phyloP scores from a whole-genome alignment of 2,888 invertebrate species.

The Scrobipalpa atriplicella region DNA sequence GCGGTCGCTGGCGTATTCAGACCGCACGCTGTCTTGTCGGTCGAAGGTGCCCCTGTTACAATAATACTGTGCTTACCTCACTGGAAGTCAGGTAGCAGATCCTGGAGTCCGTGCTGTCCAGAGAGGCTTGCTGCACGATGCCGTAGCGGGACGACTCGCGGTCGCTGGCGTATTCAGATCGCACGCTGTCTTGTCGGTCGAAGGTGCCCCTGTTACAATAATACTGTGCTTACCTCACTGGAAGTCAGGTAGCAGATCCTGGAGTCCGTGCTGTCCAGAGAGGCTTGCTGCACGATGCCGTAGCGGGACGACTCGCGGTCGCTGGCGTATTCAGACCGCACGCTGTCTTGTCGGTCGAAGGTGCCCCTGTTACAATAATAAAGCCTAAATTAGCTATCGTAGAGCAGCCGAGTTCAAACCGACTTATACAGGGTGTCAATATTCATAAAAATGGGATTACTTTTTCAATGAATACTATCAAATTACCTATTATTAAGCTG shows the following conservation, averaged over 20 bases:
- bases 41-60: slow-evolving; percentile 90
- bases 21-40: slow-evolving; percentile 94
- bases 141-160: slow-evolving; percentile 92
- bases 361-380: slow-evolving; percentile 85
- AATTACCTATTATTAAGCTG: too few relatives aligned
- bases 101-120: slow-evolving; percentile 96
- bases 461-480: too few relatives aligned
- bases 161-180: slow-evolving; percentile 95
- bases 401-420: too few relatives aligned
- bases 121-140: slow-evolving; percentile 96
- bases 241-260: slow-evolving; percentile 96
- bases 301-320: slow-evolving; percentile 93
- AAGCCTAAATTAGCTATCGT: background rate
- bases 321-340: slow-evolving; percentile 94
- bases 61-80: slow-evolving; percentile 90
- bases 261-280: slow-evolving; percentile 96
- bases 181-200: slow-evolving; percentile 94
- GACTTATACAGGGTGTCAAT: too few relatives aligned
- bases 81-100: slow-evolving; percentile 97
- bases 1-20: slow-evolving; percentile 95
- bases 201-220: slow-evolving; percentile 88
- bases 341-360: slow-evolving; percentile 94
- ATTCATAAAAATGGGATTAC: too few relatives aligned
- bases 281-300: slow-evolving; percentile 96
- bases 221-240: slow-evolving; percentile 94